These are phyloP conservation scores for Anhinga anhinga DNA, from an alignment of 2,113 vertebrate species.

Conservation along the genomic window DNA sequence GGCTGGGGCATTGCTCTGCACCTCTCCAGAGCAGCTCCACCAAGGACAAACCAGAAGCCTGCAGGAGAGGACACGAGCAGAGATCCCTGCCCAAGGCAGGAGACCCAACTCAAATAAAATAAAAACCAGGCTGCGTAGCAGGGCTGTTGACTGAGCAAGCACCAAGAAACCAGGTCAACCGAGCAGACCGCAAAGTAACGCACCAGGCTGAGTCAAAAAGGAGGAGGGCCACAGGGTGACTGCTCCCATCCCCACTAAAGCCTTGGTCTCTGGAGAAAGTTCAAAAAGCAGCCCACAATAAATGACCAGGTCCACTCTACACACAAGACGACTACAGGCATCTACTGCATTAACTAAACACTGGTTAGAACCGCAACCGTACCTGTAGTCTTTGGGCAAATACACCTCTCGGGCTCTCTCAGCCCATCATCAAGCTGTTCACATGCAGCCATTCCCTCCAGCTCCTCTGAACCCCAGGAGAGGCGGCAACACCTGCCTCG, in stretches of 20 bases:
- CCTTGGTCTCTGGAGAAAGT: neutral
- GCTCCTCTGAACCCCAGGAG: neutral
- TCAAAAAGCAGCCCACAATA: neutral
- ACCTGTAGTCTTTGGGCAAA: neutral
- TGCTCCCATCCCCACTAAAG: neutral
- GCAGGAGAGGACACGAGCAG: neutral
- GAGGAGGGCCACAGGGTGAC: neutral
- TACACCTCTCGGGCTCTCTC: neutral
- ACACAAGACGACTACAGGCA: accelerated
- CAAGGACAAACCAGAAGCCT: neutral
- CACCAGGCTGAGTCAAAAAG: neutral
- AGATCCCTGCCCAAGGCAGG: neutral
- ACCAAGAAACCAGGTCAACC: conserved; percentile 3
- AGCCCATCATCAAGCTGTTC: neutral
- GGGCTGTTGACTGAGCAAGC: neutral
- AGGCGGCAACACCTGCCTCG: neutral
- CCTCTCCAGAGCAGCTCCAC: neutral
- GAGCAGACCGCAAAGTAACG: neutral
- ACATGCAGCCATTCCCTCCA: neutral
- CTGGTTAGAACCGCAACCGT: neutral
- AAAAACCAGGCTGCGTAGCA: neutral
- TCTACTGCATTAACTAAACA: neutral
- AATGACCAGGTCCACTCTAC: neutral
- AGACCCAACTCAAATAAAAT: neutral
- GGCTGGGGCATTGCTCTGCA: neutral